Evolutionary conservation across 2,113 vertebrate species (phyloP).

Genomic region (Ia io): DNA sequence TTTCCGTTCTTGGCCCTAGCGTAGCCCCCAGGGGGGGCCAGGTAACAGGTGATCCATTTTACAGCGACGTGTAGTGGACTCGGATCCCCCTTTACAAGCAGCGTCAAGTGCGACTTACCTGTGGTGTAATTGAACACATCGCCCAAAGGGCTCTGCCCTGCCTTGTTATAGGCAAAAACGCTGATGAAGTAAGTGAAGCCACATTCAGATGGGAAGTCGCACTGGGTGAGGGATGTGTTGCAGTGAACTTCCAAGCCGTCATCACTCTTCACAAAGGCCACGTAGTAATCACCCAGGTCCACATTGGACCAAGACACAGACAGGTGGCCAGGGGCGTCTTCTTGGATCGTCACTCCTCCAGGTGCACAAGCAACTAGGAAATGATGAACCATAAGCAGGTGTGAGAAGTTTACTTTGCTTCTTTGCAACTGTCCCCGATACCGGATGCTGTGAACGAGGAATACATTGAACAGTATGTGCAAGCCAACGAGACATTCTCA

Average conservation of each 20-base stretch:
- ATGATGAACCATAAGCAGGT: neutral
- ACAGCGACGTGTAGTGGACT: neutral
- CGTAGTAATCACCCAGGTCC: conserved; percentile 86
- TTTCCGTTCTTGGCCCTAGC: neutral
- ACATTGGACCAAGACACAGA: conserved; percentile 86
- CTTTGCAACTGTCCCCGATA: neutral
- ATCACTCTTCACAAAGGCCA: conserved; percentile 91
- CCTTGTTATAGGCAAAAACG: conserved; percentile 91
- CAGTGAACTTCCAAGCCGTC: conserved; percentile 90
- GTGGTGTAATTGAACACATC: conserved; percentile 91
- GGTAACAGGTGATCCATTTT: neutral
- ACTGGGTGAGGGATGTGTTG: conserved; percentile 88
- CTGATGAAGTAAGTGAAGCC: conserved; percentile 92
- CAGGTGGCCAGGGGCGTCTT: conserved; percentile 84
- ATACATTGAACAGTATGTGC: neutral
- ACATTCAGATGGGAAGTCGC: conserved; percentile 88
- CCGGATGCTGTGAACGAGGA: neutral
- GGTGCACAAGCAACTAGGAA: conserved; percentile 90
- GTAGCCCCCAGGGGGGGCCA: neutral
- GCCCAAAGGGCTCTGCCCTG: conserved; percentile 88
- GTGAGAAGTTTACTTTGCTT: neutral
- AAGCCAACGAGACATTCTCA: neutral
- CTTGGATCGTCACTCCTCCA: conserved; percentile 83
- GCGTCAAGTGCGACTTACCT: conserved; percentile 78
- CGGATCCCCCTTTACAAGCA: neutral